Evolutionary conservation across 1,140 invertebrate genomes (phyloP), one percentile per base, ranked within the genome.

Genomic region (Cardiocondyla obscurior): DNA sequence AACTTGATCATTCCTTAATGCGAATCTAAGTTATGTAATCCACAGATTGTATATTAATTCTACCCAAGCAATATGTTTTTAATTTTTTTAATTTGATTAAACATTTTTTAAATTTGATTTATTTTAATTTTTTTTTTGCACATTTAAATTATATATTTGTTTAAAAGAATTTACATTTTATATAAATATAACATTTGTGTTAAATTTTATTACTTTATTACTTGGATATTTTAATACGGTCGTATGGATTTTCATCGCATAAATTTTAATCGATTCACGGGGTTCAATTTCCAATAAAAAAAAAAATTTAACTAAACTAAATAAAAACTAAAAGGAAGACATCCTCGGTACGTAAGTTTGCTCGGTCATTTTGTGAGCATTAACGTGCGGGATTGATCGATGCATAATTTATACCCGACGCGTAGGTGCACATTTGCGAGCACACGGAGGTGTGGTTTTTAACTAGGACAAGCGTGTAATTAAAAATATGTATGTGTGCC

Each of bases 401-500:
- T 62, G 22, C 46, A 57, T 86, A 86, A 86, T 87, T 87, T 83
- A 86, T 83, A 36, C 5, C 65, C 10, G 0, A 12, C 39, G 69
- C 69, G 69, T 82, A 39, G 55, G 69, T 30, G 62, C 73, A n/a
- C 19, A 42, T 42, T 44, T 62, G 74, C 57, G 36, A 67, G 64
- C 70, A 69, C 44, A 67, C 60, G 81, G 86, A 60, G 85, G 81
- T 53, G 67, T 12, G 57, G 16, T 72, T 88, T 88, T 84, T 53
- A 81, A 88, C 74, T 82, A 84, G 82, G 49, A 67, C 74, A 60
- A 25, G 12, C 60, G 55, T 51, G 60, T 76, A 84, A 88, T 88
- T 88, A 87, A 84, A 82, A 69, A 44, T 70, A 70, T 30, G 42
- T 67, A 46, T 58, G 25, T 53, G 36, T 16, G 16, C 39, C 28